Evolutionary conservation across 2,113 vertebrate genomes (phyloP), one percentile per base, ranked within the genome.

Genomic region (Terrapene triunguis): DNA sequence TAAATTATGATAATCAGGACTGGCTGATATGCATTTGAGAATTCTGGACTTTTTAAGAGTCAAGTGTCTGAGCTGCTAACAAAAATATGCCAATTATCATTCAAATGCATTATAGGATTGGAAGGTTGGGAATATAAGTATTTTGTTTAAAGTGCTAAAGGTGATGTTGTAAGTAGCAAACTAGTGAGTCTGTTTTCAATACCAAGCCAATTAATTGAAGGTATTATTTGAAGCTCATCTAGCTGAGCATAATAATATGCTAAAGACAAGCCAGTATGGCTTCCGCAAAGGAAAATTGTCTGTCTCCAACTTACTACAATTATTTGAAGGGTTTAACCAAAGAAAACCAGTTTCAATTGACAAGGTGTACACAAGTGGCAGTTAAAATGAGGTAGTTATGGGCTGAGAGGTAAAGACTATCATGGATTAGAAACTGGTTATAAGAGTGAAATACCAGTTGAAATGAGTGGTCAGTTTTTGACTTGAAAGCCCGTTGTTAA

Each of bases 11-110:
- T 35, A 84, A 69, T 96, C 82, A 85, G 21, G 80, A 44, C 25
- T 65, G 57, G 8, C 44, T 89, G 91, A 3, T 86, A 88, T 92
- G 89, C 93, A 84, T 85, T 88, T 91, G 82, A 81, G 65, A 90
- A 83, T 85, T 91, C 47, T 90, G 84, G 88, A 74, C 89, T 57
- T 42, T 86, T 93, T 86, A 72, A 2, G 53, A 96, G 96, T 88
- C 76, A 95, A 88, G 79, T 92, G 81, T 89, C 89, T 80, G 88
- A 95, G 29, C 57, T 87, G 88, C 84, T 94, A 85, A 93, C 62
- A 93, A 32, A 74, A 88, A 80, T 78, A 32, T 44, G 55, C 10
- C 62, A 48, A 80, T 91, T 89, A 78, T 96, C 25, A 6, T 79
- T 80, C 85, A 90, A 90, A 79, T 14, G 53, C 1, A 57, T 50